phyloP scores from a whole-genome alignment of 2,888 invertebrate species.

The Caenorhabditis angaria region DNA sequence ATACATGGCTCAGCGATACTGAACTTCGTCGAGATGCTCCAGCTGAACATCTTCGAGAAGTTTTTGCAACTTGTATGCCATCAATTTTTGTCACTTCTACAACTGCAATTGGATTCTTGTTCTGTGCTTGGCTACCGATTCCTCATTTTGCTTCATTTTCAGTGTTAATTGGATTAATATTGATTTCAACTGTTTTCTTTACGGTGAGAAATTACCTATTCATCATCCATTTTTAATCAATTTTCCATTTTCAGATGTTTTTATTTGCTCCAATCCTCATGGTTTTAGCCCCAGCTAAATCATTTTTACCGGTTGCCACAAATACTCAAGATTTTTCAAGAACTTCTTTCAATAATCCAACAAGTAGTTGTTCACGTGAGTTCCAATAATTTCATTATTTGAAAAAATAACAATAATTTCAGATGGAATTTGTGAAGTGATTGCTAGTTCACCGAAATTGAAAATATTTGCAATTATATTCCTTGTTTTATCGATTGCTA shows the following conservation, averaged over 20 bases:
- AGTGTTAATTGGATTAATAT: slow-evolving; percentile 37
- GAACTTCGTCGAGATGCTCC: slow-evolving; percentile 32
- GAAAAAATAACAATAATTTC: neutral
- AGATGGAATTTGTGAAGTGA: neutral
- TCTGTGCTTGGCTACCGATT: slow-evolving; percentile 37
- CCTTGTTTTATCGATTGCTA: neutral
- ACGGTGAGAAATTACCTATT: slow-evolving; percentile 23
- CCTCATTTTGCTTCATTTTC: slow-evolving; percentile 46
- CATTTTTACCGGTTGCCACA: neutral
- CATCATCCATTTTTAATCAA: neutral
- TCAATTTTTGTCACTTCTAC: slow-evolving; percentile 38
- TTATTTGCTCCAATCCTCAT: slow-evolving; percentile 42
- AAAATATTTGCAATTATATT: slow-evolving; percentile 13
- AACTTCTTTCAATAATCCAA: neutral
- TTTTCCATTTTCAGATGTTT: slow-evolving; percentile 28
- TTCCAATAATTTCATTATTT: neutral
- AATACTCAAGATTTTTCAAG: neutral
- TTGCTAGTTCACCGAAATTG: neutral
- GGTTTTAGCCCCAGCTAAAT: slow-evolving; percentile 23
- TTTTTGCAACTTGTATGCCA: slow-evolving; percentile 48
- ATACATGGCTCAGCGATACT: slow-evolving; percentile 41
- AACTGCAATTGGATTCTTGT: slow-evolving; percentile 38
- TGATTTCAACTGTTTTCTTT: slow-evolving; percentile 32
- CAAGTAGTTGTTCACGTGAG: neutral
- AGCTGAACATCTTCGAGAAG: slow-evolving; percentile 33